These are phyloP conservation scores for Urechis unicinctus DNA, from an alignment of 2,888 invertebrate genomes.

Conservation along the genomic window DNA sequence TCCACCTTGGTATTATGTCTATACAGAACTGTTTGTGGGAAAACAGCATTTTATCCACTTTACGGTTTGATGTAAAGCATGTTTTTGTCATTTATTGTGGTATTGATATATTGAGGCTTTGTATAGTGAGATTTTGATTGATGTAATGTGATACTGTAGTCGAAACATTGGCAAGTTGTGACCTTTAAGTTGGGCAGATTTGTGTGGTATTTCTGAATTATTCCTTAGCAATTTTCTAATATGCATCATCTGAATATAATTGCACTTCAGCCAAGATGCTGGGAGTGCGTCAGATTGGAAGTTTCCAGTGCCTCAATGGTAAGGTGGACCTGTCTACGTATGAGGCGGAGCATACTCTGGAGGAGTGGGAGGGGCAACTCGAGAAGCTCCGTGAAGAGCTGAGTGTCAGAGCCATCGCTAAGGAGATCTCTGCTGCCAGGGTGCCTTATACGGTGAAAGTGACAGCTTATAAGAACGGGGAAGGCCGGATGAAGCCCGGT, in stretches of 20 bases:
- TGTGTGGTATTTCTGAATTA: no score
- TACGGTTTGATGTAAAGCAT: no score
- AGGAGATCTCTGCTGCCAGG: constrained; percentile 41
- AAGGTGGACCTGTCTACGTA: constrained; percentile 47
- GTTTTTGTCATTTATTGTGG: no score
- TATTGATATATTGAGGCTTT: no score
- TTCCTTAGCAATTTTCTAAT: neutral
- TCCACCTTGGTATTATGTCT: no score
- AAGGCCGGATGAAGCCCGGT: constrained; percentile 39
- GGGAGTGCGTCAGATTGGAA: constrained; percentile 40
- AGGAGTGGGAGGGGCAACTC: constrained; percentile 38
- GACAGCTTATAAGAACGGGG: constrained; percentile 47
- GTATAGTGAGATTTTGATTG: no score
- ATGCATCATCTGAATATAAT: neutral
- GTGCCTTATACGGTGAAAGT: constrained; percentile 43
- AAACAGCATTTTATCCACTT: neutral
- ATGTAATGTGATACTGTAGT: no score
- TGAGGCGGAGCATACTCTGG: constrained; percentile 43
- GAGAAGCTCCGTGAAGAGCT: constrained; percentile 33
- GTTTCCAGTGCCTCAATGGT: constrained; percentile 47
- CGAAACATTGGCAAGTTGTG: no score
- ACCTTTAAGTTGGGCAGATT: no score
- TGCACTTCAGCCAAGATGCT: constrained; percentile 22
- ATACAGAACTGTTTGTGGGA: no score
- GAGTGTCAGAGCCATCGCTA: constrained; percentile 31